These are phyloP conservation scores for Bambusicola thoracicus DNA, from an alignment of 2,113 vertebrate genomes.

Conservation along the genomic window DNA sequence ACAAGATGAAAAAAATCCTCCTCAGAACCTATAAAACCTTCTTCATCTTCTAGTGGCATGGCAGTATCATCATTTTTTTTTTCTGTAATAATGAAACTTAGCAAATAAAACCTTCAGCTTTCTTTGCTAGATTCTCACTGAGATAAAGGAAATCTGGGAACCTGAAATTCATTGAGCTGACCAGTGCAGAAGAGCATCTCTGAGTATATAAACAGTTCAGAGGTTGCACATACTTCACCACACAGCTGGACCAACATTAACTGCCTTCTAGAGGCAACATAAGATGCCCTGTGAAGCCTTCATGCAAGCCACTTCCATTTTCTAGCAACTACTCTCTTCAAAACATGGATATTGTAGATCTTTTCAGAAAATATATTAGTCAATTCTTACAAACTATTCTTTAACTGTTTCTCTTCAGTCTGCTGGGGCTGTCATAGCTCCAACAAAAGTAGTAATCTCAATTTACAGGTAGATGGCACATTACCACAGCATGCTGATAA, in stretches of 20 bases:
- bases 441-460: conserved; percentile 13
- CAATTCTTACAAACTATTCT: not conserved
- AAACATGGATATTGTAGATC: not conserved
- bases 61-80: not conserved
- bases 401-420: not conserved
- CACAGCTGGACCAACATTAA: not conserved
- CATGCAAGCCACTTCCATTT: not conserved
- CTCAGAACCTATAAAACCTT: not conserved
- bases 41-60: not conserved
- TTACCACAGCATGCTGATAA: conserved; percentile 45
- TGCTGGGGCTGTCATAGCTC: not conserved
- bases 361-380: not conserved
- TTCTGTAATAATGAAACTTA: not conserved
- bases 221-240: not conserved
- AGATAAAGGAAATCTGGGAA: not conserved
- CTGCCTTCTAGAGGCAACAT: not conserved
- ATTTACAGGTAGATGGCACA: conserved; percentile 59
- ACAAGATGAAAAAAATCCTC: not conserved
- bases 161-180: not conserved
- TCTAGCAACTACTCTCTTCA: not conserved
- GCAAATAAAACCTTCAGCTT: not conserved
- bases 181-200: not conserved
- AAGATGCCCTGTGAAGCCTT: not conserved
- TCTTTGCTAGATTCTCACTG: not conserved
- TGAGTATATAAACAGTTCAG: not conserved